Evolutionary conservation across 2,888 invertebrate genomes (phyloP).

Genomic region (Synanthedon tipuliformis): DNA sequence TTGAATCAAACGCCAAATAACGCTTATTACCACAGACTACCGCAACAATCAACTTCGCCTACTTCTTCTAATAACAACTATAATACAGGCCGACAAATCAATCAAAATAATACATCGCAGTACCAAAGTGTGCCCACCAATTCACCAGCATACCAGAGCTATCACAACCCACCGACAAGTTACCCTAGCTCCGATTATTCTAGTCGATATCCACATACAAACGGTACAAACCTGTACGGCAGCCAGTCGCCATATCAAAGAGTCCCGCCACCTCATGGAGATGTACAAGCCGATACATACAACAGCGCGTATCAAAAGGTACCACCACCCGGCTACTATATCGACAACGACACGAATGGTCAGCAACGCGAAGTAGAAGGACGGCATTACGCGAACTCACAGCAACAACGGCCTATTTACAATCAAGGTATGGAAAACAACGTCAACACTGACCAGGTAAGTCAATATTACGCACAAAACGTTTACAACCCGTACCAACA

Average conservation of each 20-base stretch:
- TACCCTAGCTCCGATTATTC: constrained; percentile 59
- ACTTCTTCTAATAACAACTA: constrained; percentile 29
- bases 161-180: constrained; percentile 64
- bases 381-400: constrained; percentile 42
- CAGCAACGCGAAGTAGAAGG: constrained; percentile 33
- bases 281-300: constrained; percentile 39
- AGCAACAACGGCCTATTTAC: constrained; percentile 49
- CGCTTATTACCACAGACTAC: constrained; percentile 53
- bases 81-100: constrained; percentile 34
- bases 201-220: constrained; percentile 56
- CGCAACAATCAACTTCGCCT: constrained; percentile 32
- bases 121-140: constrained; percentile 63
- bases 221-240: constrained; percentile 39
- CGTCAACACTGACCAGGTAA: constrained; percentile 27
- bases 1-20: constrained; percentile 44
- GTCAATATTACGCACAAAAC: constrained; percentile 45
- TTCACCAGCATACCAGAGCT: constrained; percentile 57
- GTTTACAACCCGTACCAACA: constrained; percentile 73
- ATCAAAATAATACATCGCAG: constrained; percentile 35
- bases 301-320: constrained; percentile 49
- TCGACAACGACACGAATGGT: constrained; percentile 27
- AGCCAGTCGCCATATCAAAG: constrained; percentile 69
- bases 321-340: constrained; percentile 46
- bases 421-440: constrained; percentile 36
- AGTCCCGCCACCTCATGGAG: constrained; percentile 71